Conservation (phyloP, 2,888 invertebrate genomes). For the Zygogramma bicolorata region DNA sequence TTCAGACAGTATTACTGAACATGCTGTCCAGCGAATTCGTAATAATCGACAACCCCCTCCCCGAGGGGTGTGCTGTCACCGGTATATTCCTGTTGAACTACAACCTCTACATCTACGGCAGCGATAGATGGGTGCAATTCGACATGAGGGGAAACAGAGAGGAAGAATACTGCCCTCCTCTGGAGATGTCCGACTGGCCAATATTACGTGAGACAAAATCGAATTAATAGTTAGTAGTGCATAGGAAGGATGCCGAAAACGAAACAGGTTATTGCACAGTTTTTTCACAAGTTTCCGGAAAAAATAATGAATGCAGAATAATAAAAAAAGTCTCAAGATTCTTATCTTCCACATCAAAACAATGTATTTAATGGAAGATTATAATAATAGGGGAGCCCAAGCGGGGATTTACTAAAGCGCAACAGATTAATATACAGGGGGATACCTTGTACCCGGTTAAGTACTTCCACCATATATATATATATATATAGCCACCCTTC, state of each 20-base stretch:
- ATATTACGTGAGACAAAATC: conserved; percentile 71
- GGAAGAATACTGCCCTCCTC: conserved; percentile 70
- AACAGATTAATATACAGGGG: too few species aligned
- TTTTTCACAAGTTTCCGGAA: too few species aligned
- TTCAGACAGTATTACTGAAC: conserved; percentile 87
- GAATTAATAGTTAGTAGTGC: not conserved
- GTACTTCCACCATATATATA: too few species aligned
- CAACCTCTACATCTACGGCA: conserved; percentile 83
- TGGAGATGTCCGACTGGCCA: conserved; percentile 76
- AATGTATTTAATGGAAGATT: too few species aligned
- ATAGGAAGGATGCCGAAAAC: not conserved
- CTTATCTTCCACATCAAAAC: too few species aligned
- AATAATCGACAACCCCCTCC: conserved; percentile 86
- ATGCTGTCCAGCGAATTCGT: conserved; percentile 94
- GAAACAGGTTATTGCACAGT: not conserved
- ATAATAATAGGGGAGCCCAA: too few species aligned
- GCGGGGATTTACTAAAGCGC: too few species aligned
- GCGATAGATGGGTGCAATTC: conserved; percentile 80
- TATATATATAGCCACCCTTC: too few species aligned
- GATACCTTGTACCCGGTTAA: too few species aligned
- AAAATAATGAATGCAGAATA: too few species aligned
- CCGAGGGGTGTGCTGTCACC: conserved; percentile 74
- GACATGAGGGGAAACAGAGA: conserved; percentile 82
- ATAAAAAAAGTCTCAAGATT: too few species aligned
- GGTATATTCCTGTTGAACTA: conserved; percentile 78